Base-by-base conservation (phyloP, 1,140 invertebrate species). In the Carposina sasakii region DNA sequence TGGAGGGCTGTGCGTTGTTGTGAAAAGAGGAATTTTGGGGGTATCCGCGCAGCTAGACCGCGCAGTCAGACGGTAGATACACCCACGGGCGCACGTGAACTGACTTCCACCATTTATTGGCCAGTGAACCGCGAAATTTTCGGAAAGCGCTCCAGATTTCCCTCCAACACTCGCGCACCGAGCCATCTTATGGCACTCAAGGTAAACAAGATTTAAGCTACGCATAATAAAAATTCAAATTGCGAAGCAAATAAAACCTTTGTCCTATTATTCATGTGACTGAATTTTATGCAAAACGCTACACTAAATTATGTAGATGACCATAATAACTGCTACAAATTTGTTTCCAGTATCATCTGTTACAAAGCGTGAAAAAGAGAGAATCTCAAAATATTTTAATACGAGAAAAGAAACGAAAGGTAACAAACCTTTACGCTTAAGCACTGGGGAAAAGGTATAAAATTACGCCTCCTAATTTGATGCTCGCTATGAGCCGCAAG, bases 71-170 rank as follows among this genome's bases (percentile, higher is more conserved):
- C 60, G 59, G 49, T 67, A 54, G 64, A 68, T 61, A 59, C 60
- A 63, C 72, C 73, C 53, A 63, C 65, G 77, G 48, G 48, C 71
- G 74, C 78, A 82, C 78, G 76, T 79, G n/a, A n/a, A n/a, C n/a
- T n/a, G n/a, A n/a, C n/a, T n/a, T n/a, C n/a, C n/a, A n/a, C n/a
- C n/a, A n/a, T n/a, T n/a, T n/a, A n/a, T n/a, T n/a, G n/a, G n/a
- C n/a, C n/a, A n/a, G n/a, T n/a, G n/a, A n/a, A n/a, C n/a, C n/a
- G n/a, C n/a, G n/a, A n/a, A n/a, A n/a, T n/a, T n/a, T 63, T 62
- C 69, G 62, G 60, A 60, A 67, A 71, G 70, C 77, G 66, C 52
- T 68, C 30, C 48, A 49, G n/a, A n/a, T n/a, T n/a, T n/a, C n/a
- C n/a, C n/a, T n/a, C n/a, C n/a, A n/a, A n/a, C n/a, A n/a, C n/a